phyloP scores from a whole-genome alignment of 2,113 vertebrate species.

The Petrocephalus microphthalmus region DNA sequence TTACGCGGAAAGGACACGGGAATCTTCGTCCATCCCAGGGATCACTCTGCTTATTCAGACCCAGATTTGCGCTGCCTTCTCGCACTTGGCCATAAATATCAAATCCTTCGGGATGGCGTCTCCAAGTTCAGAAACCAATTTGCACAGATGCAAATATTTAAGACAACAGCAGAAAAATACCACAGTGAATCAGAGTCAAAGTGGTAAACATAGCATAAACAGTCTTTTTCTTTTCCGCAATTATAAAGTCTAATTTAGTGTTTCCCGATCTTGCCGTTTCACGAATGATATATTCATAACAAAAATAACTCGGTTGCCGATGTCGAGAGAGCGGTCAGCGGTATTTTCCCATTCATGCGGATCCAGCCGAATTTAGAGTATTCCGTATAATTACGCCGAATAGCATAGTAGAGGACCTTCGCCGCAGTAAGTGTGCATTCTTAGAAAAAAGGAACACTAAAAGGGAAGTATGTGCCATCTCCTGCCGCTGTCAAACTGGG shows the following conservation, averaged over 20 bases:
- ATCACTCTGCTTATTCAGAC: background rate
- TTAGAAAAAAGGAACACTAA: background rate
- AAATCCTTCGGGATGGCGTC: conserved; percentile 3
- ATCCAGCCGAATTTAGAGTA: background rate
- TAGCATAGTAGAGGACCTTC: background rate
- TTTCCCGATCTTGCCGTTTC: background rate
- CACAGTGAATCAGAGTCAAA: background rate
- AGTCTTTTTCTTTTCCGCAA: background rate
- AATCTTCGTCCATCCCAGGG: conserved; percentile 5
- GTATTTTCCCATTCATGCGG: conserved; percentile 15
- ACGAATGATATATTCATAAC: background rate
- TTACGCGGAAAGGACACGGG: background rate
- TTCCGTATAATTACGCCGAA: background rate
- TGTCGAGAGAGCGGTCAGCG: background rate
- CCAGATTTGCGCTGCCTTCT: background rate
- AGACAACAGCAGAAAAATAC: background rate
- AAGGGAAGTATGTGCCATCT: background rate
- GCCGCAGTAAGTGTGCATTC: background rate
- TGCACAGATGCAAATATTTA: background rate
- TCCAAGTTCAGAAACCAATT: conserved; percentile 14
- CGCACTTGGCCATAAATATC: conserved; percentile 2
- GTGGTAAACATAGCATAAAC: background rate
- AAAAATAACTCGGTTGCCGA: background rate
- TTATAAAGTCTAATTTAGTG: background rate
- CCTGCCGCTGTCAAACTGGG: background rate